Percentiles rank a stretch among this genome's conserved stretches.
These are phyloP conservation scores for Piprites chloris DNA, from an alignment of 2,113 vertebrate species.

Conservation along the genomic window DNA sequence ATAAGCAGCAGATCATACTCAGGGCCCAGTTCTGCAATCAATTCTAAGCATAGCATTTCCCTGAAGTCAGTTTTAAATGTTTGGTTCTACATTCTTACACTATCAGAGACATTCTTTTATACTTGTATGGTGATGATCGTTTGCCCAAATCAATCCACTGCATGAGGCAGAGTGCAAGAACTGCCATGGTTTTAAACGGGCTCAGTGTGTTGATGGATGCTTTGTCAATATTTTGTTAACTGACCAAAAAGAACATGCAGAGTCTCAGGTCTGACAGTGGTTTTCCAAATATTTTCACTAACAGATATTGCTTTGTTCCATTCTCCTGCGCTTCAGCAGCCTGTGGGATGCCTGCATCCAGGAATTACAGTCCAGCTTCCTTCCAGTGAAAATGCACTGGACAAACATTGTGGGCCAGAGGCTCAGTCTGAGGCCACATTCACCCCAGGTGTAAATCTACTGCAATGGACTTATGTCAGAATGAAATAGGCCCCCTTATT, in stretches of 20 bases:
- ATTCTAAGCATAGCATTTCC: not conserved
- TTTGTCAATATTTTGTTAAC: not conserved
- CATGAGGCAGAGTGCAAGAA: not conserved
- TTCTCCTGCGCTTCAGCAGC: not conserved
- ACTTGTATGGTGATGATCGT: not conserved
- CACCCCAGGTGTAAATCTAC: not conserved
- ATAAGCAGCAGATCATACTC: not conserved
- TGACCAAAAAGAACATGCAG: not conserved
- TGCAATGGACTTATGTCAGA: not conserved
- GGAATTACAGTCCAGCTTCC: not conserved
- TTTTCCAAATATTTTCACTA: not conserved
- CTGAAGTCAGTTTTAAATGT: not conserved
- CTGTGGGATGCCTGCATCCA: not conserved
- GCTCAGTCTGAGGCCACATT: not conserved
- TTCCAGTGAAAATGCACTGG: not conserved
- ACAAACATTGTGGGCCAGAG: not conserved
- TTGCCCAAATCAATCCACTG: not conserved
- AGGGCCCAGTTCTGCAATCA: not conserved
- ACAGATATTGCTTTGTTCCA: not conserved
- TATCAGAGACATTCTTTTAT: not conserved
- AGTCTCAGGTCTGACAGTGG: not conserved
- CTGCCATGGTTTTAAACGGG: not conserved
- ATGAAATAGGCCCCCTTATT: not conserved
- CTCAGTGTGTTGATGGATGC: not conserved
- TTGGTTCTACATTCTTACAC: not conserved